Evolutionary conservation across 2,797 vertebrate species (phyloP).

Genomic region (Remorina albescens): DNA sequence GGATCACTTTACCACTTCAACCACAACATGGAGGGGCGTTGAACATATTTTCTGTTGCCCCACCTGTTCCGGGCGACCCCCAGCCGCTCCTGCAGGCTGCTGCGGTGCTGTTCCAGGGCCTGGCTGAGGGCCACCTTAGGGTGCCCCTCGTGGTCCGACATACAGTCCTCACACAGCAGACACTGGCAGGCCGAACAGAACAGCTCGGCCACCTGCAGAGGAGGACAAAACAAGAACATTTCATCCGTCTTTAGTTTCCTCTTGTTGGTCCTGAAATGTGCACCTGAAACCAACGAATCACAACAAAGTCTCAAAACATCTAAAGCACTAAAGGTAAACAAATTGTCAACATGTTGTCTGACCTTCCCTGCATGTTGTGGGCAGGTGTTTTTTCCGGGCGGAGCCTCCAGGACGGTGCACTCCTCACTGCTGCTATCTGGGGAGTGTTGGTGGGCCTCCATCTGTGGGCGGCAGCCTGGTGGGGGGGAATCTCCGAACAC

Average conservation of each 20-base stretch:
- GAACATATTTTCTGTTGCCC: too few species aligned
- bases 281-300: too few species aligned
- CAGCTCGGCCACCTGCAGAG: constrained; percentile 88
- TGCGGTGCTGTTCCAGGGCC: constrained; percentile 91
- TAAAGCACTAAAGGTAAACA: too few species aligned
- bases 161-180: constrained; percentile 93
- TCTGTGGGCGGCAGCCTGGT: constrained; percentile 77
- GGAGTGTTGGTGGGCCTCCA: constrained; percentile 95
- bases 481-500: constrained; percentile 81
- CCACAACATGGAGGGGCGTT: too few species aligned
- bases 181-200: constrained; percentile 92
- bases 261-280: too few species aligned
- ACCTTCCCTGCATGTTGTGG: constrained; percentile 94
- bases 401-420: constrained; percentile 96
- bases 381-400: constrained; percentile 90
- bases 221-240: too few species aligned
- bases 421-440: constrained; percentile 96
- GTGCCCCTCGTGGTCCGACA: constrained; percentile 89
- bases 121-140: constrained; percentile 88
- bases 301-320: too few species aligned
- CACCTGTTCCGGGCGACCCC: constrained; percentile 91
- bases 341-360: background rate
- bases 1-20: too few species aligned
- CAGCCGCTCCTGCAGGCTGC: constrained; percentile 89
- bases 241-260: too few species aligned